A percentile compares a stretch with the other conserved stretches of the same genome.
Conservation (phyloP, 1,140 invertebrate species). For the Hormaphis cornu region DNA sequence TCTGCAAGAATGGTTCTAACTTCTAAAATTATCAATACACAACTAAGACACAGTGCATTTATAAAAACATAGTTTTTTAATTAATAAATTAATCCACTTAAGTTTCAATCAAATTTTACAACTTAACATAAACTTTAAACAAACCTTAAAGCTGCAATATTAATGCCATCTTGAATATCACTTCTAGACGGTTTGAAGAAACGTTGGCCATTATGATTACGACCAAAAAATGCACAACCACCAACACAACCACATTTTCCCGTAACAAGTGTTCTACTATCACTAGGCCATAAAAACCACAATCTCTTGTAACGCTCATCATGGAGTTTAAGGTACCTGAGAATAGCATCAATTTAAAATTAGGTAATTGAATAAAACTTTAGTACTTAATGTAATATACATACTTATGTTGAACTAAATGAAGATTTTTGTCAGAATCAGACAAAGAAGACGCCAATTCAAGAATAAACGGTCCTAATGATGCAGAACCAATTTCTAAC, state of each 20-base stretch:
- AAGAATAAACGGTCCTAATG: constrained; percentile 79
- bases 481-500: constrained; percentile 86
- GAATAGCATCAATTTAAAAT: constrained; percentile 28
- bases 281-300: constrained; percentile 86
- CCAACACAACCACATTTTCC: constrained; percentile 91
- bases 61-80: too few relatives aligned
- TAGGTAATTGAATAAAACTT: neutral
- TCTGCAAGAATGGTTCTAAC: too few relatives aligned
- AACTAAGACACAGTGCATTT: too few relatives aligned
- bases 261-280: constrained; percentile 44
- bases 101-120: too few relatives aligned
- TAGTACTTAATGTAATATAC: neutral
- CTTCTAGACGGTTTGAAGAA: constrained; percentile 77
- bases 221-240: constrained; percentile 88
- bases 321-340: constrained; percentile 72
- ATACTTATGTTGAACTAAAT: constrained; percentile 66
- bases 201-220: constrained; percentile 69
- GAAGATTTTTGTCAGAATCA: constrained; percentile 61
- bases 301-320: constrained; percentile 79
- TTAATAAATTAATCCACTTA: too few relatives aligned
- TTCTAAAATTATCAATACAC: too few relatives aligned
- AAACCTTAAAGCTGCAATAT: constrained; percentile 62
- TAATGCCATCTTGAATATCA: constrained; percentile 70
- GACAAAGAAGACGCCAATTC: constrained; percentile 80
- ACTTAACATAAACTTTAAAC: neutral